These are phyloP conservation scores for Charadrius vociferus DNA, from an alignment of 2,113 vertebrate genomes.

Conservation along the genomic window DNA sequence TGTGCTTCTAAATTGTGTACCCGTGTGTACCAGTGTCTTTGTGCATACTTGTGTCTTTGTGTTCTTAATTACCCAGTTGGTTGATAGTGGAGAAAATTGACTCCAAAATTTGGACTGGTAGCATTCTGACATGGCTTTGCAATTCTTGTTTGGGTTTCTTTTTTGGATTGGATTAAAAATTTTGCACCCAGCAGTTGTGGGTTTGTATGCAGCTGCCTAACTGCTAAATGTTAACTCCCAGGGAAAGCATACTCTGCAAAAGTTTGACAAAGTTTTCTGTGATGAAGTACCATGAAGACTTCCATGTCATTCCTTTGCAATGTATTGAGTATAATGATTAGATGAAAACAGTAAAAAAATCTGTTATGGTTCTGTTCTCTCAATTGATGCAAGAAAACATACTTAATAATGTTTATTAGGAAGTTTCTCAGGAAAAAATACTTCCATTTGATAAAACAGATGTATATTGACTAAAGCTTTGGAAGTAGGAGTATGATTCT, in stretches of 20 bases:
- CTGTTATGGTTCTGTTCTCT: background rate
- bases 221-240: background rate
- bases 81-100: background rate
- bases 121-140: background rate
- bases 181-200: background rate
- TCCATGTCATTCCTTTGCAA: background rate
- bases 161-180: background rate
- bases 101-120: background rate
- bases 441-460: background rate
- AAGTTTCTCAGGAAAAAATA: background rate
- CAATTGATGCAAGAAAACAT: background rate
- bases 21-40: background rate
- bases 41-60: background rate
- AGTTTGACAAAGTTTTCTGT: background rate
- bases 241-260: background rate
- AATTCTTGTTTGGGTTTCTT: background rate
- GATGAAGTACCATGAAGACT: background rate
- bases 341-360: background rate
- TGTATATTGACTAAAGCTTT: background rate
- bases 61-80: background rate
- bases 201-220: background rate
- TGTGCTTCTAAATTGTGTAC: background rate
- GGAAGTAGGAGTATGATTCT: background rate
- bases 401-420: background rate
- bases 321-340: background rate